Evolutionary conservation across 1,140 invertebrate genomes (phyloP), one percentile per base, ranked within the genome.

Genomic region (Octopus bimaculoides): DNA sequence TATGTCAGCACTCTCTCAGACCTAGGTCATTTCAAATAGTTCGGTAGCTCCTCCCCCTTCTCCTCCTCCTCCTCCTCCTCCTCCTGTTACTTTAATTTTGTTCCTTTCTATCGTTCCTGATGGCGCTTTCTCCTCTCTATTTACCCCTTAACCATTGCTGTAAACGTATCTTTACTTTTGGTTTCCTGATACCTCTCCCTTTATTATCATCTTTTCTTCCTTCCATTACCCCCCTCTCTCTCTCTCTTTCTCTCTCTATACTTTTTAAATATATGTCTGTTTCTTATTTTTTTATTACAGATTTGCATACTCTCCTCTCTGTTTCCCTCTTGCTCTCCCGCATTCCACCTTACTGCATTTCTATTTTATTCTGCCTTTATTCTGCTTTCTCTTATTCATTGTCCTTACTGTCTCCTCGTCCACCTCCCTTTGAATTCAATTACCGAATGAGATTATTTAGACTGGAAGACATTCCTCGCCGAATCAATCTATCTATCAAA

Each of bases 191-290:
- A n/a, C 20, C 73, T 74, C 73, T 74, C 73, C 41, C 73, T 20
- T 20, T 10, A 8, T 20, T 41, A 17, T 20, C 41, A 8, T 74
- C 73, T 74, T 10, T 74, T 20, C 9, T 10, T 74, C 73, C 20
- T 10, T 74, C 73, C 20, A n/a, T 74, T 4, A 14, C 10, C 20
- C 73, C 20, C 20, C 73, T 74, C 10, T 74, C 73, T 12, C 12
- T 74, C 4, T 74, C 73, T 12, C 12, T 74, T 1, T 75, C 74
- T 75, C 74, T 75, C 74, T 53, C 74, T 53, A 17, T 75, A n/a
- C 7, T 52, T 26, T 52, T 26, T 52, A 14, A 66, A 14, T 41
- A 41, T 3, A 41, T 41, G 26, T 41, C 26, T 41, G 26, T 41
- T 41, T 2, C 26, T 41, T 41, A 41, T 41, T 41, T 41, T 41